Evolutionary conservation across 2,113 vertebrate species (phyloP).

Genomic region (Corythornis madagascariensis): DNA sequence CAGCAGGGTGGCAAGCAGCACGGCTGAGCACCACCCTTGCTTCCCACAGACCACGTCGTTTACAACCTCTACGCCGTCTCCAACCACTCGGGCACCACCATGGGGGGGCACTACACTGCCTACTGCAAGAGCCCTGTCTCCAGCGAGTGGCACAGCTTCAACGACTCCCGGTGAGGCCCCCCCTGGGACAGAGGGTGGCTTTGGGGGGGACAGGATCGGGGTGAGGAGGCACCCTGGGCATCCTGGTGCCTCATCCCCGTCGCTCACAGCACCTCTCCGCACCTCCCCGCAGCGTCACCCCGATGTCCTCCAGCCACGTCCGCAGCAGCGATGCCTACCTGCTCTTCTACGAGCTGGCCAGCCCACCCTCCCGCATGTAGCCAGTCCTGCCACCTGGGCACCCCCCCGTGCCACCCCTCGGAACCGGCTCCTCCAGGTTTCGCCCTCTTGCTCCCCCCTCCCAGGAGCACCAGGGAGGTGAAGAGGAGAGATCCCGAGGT

Average conservation of each 20-base stretch:
- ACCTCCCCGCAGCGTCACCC: slow-evolving; percentile 83
- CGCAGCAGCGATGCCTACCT: slow-evolving; percentile 96
- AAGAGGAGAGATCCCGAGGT: slow-evolving; percentile 12
- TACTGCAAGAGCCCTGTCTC: slow-evolving; percentile 89
- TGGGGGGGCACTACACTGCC: slow-evolving; percentile 97
- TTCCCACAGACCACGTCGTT: slow-evolving; percentile 80
- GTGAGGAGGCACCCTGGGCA: fast-evolving
- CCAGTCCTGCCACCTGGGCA: slow-evolving; percentile 19
- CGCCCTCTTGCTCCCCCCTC: not conserved
- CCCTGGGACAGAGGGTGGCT: fast-evolving
- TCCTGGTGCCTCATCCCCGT: fast-evolving
- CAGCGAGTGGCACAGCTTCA: slow-evolving; percentile 93
- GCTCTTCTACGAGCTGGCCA: slow-evolving; percentile 94
- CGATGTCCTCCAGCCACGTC: slow-evolving; percentile 95
- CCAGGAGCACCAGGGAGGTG: slow-evolving; percentile 5
- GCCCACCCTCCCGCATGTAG: slow-evolving; percentile 87
- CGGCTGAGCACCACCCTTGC: not conserved
- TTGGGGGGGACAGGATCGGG: not conserved
- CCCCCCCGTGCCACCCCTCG: not conserved
- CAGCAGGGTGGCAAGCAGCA: not conserved
- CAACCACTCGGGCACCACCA: slow-evolving; percentile 93
- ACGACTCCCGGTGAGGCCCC: slow-evolving; percentile 88
- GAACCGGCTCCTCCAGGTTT: not conserved
- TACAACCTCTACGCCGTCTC: slow-evolving; percentile 96
- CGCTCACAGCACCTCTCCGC: not conserved